phyloP scores from a whole-genome alignment of 2,797 vertebrate genomes.

The Arvicola amphibius region DNA sequence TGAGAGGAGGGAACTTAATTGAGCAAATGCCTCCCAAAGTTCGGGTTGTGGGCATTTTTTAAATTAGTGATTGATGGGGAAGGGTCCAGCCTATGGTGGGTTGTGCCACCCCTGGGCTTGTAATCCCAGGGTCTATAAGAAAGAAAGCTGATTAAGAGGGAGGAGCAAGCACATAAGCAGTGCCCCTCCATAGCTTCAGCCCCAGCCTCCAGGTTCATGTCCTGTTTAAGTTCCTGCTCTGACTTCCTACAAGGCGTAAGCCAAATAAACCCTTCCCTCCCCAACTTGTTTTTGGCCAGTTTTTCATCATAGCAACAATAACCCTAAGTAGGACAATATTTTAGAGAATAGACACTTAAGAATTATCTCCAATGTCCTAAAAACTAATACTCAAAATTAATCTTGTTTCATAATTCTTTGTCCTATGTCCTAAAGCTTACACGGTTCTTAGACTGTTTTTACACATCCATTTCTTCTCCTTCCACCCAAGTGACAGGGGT shows the following conservation, averaged over 20 bases:
- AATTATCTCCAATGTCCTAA: too few relatives aligned
- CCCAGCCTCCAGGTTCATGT: background rate
- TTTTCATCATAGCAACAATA: background rate
- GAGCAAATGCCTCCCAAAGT: too few relatives aligned
- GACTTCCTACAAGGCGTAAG: too few relatives aligned
- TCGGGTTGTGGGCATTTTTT: background rate
- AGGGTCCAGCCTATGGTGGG: background rate
- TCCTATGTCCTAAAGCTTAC: background rate
- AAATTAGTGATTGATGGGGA: background rate
- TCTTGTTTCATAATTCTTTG: background rate
- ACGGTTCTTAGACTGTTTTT: background rate
- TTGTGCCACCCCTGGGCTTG: background rate
- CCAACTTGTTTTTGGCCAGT: background rate
- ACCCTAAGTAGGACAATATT: background rate
- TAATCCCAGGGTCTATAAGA: too few relatives aligned
- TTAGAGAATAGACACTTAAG: too few relatives aligned
- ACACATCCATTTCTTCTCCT: background rate
- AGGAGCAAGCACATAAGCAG: too few relatives aligned
- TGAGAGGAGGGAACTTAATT: background rate
- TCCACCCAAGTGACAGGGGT: background rate
- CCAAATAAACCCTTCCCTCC: background rate
- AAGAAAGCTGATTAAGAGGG: too few relatives aligned
- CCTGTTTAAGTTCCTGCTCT: too few relatives aligned
- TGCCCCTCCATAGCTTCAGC: too few relatives aligned
- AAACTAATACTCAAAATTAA: background rate